Percentiles rank a stretch among this genome's conserved stretches.
phyloP scores from a whole-genome alignment of 2,888 invertebrate species.

The Pharmacophagus antenor region DNA sequence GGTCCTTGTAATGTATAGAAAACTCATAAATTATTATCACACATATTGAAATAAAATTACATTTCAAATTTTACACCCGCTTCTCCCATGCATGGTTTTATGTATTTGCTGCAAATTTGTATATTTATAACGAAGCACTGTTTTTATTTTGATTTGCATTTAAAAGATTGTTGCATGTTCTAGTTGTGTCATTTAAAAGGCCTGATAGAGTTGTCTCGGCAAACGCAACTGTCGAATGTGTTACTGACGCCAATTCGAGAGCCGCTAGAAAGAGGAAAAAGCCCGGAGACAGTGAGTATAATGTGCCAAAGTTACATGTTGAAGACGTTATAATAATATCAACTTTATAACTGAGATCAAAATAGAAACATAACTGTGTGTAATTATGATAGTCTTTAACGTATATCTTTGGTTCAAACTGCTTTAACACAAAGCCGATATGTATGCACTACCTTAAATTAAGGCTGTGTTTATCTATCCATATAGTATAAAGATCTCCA shows the following conservation, averaged over 20 bases:
- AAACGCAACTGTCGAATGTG: constrained; percentile 53
- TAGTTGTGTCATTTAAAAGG: constrained; percentile 94
- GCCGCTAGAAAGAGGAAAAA: constrained; percentile 87
- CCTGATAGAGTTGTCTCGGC: constrained; percentile 70
- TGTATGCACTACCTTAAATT: neutral
- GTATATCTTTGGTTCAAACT: constrained; percentile 8
- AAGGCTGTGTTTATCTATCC: neutral
- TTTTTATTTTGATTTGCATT: constrained; percentile 33
- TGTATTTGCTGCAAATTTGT: constrained; percentile 30
- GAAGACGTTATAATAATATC: neutral
- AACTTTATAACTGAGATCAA: no score
- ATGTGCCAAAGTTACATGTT: constrained; percentile 35
- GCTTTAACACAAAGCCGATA: constrained; percentile 6
- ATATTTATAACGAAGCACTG: constrained; percentile 17
- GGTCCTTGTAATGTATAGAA: no score
- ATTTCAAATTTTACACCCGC: neutral
- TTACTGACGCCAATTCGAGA: constrained; percentile 50
- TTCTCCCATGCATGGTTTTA: constrained; percentile 17
- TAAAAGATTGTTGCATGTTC: constrained; percentile 53
- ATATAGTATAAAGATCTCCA: no score
- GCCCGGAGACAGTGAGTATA: constrained; percentile 81
- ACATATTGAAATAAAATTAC: constrained; percentile 12
- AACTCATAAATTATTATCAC: constrained; percentile 6
- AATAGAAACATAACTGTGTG: no score
- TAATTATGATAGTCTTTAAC: neutral